phyloP scores from a whole-genome alignment of 2,113 vertebrate species.

The Parotia lawesii region DNA sequence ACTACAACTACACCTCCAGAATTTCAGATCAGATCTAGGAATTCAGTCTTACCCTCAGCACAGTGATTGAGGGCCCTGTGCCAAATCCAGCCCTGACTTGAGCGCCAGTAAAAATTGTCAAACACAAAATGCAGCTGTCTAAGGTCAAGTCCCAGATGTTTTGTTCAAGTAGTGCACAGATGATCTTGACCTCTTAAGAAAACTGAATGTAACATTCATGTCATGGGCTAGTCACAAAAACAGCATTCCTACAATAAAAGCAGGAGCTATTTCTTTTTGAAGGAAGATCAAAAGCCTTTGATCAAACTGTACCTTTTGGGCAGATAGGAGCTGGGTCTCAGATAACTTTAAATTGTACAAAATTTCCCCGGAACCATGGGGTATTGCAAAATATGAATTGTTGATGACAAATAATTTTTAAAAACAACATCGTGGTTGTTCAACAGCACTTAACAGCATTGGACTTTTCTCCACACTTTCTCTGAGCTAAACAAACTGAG shows the following conservation, averaged over 20 bases:
- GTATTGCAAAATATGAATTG: not conserved
- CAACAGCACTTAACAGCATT: not conserved
- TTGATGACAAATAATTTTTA: not conserved
- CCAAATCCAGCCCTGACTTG: not conserved
- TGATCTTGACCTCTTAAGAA: not conserved
- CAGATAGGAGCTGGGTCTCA: not conserved
- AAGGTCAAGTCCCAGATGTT: not conserved
- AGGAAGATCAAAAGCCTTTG: not conserved
- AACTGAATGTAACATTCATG: not conserved
- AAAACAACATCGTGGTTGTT: not conserved
- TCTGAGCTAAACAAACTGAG: not conserved
- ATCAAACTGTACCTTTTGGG: not conserved
- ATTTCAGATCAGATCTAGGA: not conserved
- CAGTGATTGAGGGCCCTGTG: not conserved
- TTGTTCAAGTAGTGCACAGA: not conserved
- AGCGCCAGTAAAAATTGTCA: not conserved
- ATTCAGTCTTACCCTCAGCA: not conserved
- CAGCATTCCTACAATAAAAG: not conserved
- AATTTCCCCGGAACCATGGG: not conserved
- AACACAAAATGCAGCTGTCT: not conserved
- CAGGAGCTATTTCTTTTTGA: not conserved
- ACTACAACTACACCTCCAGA: not conserved
- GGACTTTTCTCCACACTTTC: not conserved
- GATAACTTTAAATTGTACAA: not conserved
- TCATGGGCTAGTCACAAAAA: not conserved